A percentile compares a stretch with the other conserved stretches of the same genome.
Conservation (phyloP, 2,113 vertebrate genomes). For the Cygnus buccinator region DNA sequence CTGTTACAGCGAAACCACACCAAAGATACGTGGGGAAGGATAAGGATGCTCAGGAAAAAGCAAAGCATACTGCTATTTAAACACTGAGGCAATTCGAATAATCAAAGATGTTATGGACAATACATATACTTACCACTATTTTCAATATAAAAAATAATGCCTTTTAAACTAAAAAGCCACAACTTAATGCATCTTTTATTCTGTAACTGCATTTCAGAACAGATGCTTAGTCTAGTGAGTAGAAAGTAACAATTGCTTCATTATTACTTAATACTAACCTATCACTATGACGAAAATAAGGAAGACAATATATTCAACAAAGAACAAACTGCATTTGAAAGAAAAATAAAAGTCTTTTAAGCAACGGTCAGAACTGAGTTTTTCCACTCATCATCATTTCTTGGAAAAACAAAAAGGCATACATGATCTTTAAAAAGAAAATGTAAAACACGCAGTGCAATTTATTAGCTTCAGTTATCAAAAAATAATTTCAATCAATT, state of each 20-base stretch:
- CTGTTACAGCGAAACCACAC: neutral
- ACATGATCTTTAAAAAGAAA: slow-evolving; percentile 22
- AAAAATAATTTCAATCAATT: slow-evolving; percentile 55
- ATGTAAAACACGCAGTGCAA: slow-evolving; percentile 63
- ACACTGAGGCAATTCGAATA: neutral
- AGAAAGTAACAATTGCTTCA: neutral
- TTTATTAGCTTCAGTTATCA: slow-evolving; percentile 54
- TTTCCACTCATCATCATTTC: slow-evolving; percentile 21
- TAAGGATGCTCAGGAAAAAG: neutral
- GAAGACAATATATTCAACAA: slow-evolving; percentile 35
- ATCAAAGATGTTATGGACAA: neutral
- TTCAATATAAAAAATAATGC: neutral
- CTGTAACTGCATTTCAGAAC: neutral
- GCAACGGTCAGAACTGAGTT: slow-evolving; percentile 23
- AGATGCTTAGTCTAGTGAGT: neutral
- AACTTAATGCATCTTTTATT: neutral
- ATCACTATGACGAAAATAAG: neutral
- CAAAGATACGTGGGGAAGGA: neutral
- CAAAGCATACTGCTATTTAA: neutral
- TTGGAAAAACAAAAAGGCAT: slow-evolving; percentile 48
- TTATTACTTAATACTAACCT: neutral
- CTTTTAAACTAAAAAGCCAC: neutral
- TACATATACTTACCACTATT: neutral
- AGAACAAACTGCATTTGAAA: neutral
- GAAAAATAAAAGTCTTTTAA: neutral